These are phyloP conservation scores for Metacarcinus magister DNA, from an alignment of 2,888 invertebrate genomes.

Conservation along the genomic window DNA sequence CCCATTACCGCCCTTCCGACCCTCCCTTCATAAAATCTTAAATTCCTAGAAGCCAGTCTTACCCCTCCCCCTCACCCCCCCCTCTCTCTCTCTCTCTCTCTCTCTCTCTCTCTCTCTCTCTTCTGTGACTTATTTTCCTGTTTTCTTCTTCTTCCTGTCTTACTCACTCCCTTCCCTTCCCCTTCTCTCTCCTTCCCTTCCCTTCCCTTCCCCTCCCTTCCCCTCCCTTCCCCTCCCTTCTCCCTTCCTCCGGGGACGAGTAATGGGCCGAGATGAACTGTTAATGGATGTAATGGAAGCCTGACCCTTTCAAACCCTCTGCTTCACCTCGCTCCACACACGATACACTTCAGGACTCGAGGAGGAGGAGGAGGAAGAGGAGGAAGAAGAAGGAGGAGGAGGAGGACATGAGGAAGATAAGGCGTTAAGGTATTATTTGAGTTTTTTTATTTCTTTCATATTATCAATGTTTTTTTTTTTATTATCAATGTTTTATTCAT, in stretches of 20 bases:
- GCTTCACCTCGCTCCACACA: neutral
- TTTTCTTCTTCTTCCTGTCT: constrained; percentile 7
- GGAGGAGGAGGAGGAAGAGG: neutral
- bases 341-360: neutral
- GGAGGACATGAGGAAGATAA: neutral
- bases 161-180: neutral
- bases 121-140: neutral
- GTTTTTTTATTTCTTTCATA: neutral
- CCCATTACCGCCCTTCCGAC: constrained; percentile 54
- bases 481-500: neutral
- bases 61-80: neutral
- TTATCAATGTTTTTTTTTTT: neutral
- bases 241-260: constrained; percentile 11
- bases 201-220: neutral
- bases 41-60: neutral
- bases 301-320: neutral
- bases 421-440: neutral
- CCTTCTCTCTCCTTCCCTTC: neutral
- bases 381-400: neutral
- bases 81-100: neutral
- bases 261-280: constrained; percentile 67
- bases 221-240: neutral
- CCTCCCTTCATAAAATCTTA: constrained; percentile 20
- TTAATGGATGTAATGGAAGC: constrained; percentile 32
- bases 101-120: constrained; percentile 35